These are phyloP conservation scores for Caenorhabditis sp. DNA, from an alignment of 2,888 invertebrate genomes.

Conservation along the genomic window DNA sequence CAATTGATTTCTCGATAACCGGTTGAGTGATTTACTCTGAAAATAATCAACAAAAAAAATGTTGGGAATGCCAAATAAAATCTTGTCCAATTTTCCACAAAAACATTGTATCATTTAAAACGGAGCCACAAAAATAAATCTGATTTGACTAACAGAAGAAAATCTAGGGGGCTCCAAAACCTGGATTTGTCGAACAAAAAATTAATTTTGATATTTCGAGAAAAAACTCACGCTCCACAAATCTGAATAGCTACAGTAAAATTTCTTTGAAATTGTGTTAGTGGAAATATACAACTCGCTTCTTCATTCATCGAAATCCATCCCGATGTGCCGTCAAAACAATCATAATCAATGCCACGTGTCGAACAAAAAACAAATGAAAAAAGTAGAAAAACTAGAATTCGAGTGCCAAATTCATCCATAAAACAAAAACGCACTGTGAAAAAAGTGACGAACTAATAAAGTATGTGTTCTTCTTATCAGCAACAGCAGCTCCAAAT, in stretches of 20 bases:
- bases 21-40: slow-evolving; percentile 30
- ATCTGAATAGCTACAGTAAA: slow-evolving; percentile 22
- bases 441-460: not conserved
- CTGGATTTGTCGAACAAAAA: too few relatives aligned
- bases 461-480: not conserved
- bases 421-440: not conserved
- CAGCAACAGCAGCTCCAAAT: not conserved
- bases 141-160: too few relatives aligned
- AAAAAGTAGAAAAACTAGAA: not conserved
- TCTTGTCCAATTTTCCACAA: not conserved
- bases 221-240: slow-evolving; percentile 38
- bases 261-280: slow-evolving; percentile 42
- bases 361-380: not conserved
- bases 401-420: slow-evolving; percentile 1
- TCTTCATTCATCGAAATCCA: slow-evolving; percentile 19
- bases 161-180: too few relatives aligned
- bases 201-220: too few relatives aligned
- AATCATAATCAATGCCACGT: not conserved
- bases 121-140: too few relatives aligned
- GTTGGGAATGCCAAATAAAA: not conserved
- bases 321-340: slow-evolving; percentile 10
- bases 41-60: slow-evolving; percentile 8
- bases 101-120: not conserved
- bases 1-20: slow-evolving; percentile 36
- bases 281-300: slow-evolving; percentile 23